Percentiles rank a stretch among this genome's conserved stretches.
These are phyloP conservation scores for Drosophila murphyi DNA, from an alignment of 1,140 invertebrate genomes.

Conservation along the genomic window DNA sequence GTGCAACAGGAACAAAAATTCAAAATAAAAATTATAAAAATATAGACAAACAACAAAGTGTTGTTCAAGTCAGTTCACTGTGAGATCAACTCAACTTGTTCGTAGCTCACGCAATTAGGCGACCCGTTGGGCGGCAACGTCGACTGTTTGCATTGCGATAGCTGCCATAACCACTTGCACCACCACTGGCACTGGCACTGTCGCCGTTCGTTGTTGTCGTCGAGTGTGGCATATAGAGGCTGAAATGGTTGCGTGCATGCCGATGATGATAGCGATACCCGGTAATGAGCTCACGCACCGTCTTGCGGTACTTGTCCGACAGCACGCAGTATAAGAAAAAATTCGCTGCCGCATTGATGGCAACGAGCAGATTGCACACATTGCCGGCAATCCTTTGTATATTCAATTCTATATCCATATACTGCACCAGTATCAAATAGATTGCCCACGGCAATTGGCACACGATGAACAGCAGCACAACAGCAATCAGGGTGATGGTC, in stretches of 20 bases:
- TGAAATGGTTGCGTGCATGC: slow-evolving; percentile 69
- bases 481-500: slow-evolving; percentile 90
- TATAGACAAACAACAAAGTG: not conserved
- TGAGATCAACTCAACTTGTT: not conserved
- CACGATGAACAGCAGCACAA: slow-evolving; percentile 90
- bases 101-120: slow-evolving; percentile 60
- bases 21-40: slow-evolving; percentile 12
- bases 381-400: slow-evolving; percentile 86
- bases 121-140: slow-evolving; percentile 41
- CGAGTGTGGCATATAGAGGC: slow-evolving; percentile 68
- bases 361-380: slow-evolving; percentile 90
- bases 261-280: slow-evolving; percentile 77
- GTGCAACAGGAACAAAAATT: not conserved
- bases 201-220: slow-evolving; percentile 62
- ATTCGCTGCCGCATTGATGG: slow-evolving; percentile 90
- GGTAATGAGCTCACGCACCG: slow-evolving; percentile 88
- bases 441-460: slow-evolving; percentile 90
- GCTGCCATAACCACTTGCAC: slow-evolving; percentile 29
- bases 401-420: slow-evolving; percentile 57
- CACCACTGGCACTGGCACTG: slow-evolving; percentile 13
- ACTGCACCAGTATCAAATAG: slow-evolving; percentile 63
- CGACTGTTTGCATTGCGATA: slow-evolving; percentile 42
- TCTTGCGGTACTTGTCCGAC: slow-evolving; percentile 90
- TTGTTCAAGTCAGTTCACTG: not conserved
- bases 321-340: slow-evolving; percentile 92